Percentiles rank a stretch among this genome's conserved stretches.
Conservation (phyloP, 2,797 vertebrate species). For the Phrynocephalus vlangalii region DNA sequence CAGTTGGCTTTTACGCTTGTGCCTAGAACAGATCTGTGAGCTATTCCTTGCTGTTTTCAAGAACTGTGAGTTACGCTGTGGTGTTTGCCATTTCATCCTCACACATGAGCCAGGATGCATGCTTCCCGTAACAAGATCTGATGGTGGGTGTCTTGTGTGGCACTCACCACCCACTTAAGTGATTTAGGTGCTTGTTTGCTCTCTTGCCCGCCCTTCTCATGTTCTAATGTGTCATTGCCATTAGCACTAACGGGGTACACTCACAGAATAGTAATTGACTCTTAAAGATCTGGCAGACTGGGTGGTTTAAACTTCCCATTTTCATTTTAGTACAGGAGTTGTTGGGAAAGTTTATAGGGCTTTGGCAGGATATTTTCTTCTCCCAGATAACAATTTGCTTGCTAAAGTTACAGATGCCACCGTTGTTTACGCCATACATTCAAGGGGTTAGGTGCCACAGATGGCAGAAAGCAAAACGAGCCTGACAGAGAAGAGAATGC, state of each 20-base stretch:
- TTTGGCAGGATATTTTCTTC: not conserved
- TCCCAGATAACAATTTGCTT: not conserved
- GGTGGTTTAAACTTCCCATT: constrained; percentile 26
- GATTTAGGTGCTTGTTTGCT: constrained; percentile 18
- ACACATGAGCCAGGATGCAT: not conserved
- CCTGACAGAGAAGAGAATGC: not conserved
- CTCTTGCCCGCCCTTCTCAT: constrained; percentile 32
- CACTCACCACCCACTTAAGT: not conserved
- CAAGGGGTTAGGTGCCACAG: not conserved
- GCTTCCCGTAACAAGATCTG: constrained; percentile 2
- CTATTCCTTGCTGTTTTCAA: not conserved
- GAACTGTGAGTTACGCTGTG: not conserved
- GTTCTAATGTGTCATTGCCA: constrained; percentile 18
- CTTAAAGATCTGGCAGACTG: constrained; percentile 3
- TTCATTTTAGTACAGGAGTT: not conserved
- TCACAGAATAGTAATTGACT: not conserved
- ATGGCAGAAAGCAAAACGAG: not conserved
- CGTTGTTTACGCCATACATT: not conserved
- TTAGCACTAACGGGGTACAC: not conserved
- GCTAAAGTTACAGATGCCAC: not conserved
- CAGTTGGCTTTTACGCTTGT: not conserved
- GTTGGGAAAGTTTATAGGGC: not conserved
- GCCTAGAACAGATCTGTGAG: not conserved
- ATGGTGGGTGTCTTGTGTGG: not conserved
- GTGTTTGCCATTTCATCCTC: constrained; percentile 2